A percentile compares a stretch with the other conserved stretches of the same genome.
Conservation (phyloP, 2,888 invertebrate genomes). For the Petrolisthes manimaculis region DNA sequence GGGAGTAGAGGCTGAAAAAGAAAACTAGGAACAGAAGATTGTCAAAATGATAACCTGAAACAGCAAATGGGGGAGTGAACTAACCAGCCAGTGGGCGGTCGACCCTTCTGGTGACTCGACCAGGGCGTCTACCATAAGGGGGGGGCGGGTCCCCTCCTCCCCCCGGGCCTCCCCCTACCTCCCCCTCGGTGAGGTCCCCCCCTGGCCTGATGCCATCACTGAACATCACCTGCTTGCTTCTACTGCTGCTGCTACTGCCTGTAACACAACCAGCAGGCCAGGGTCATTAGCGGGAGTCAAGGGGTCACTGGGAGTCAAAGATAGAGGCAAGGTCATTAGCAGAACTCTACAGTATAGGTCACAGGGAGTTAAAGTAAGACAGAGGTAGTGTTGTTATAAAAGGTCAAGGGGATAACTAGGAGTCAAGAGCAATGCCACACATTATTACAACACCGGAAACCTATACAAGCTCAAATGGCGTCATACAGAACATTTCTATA, state of each 20-base stretch:
- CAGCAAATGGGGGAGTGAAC: not conserved
- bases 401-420: too few species aligned
- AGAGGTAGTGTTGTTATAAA: too few species aligned
- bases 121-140: constrained; percentile 42
- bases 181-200: constrained; percentile 85
- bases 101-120: constrained; percentile 49
- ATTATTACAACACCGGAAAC: too few species aligned
- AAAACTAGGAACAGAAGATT: not conserved
- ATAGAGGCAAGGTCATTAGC: too few species aligned
- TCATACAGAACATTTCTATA: too few species aligned
- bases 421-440: too few species aligned
- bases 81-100: constrained; percentile 52
- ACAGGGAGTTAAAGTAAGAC: not conserved
- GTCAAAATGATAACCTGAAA: not conserved
- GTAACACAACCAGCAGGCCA: constrained; percentile 43
- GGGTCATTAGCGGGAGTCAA: constrained; percentile 29
- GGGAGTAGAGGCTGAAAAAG: not conserved
- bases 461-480: too few species aligned
- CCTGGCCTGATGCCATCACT: constrained; percentile 90
- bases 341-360: not conserved
- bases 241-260: constrained; percentile 63
- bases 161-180: constrained; percentile 68
- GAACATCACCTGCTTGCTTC: constrained; percentile 84
- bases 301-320: constrained; percentile 14
- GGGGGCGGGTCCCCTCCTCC: constrained; percentile 68